Base-by-base conservation (phyloP, 2,888 invertebrate genomes). In the Acrocyrtus sp. region DNA sequence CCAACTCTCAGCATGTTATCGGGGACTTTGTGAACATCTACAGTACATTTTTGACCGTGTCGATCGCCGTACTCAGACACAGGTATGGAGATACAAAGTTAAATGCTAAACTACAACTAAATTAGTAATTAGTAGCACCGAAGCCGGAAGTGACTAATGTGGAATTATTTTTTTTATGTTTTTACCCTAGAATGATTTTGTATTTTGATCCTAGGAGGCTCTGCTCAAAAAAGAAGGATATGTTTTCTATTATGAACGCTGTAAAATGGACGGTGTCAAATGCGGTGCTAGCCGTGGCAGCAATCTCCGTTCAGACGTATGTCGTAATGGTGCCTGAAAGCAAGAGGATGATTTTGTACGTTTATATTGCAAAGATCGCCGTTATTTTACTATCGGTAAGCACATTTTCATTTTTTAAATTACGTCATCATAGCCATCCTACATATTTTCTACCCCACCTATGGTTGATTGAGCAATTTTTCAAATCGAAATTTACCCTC, bases 181-280 rank as follows among this genome's bases (percentile, higher is more conserved):
- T 53, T 27, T 17, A 53, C 24, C 3, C 4, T 12, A 29, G 27
- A 47, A 6, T 47, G 51, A 51, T 21, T 19, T 17, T 51, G 24
- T 21, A 8, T 43, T 19, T 17, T 57, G 17, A 34, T 57, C 10
- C 8, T 27, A 80, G 80, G 47, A 77, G 79, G 3, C 68, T 80
- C 0, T 80, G 80, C 27, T 80, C 77, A 77, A 79, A 80, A 61
- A 79, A 80, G 69, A 80, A 80, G 73, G 80, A 80, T 66, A 78
- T 75, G 48, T 79, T 80, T 54, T 80, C 79, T 21, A 72, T 68
- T 3, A 58, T 67, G 41, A 80, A 80, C 48, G 80, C 77, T 6
- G 39, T 80, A 12, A 80, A 80, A 68, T 80, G 80, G 79, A 74
- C 79, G 29, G 72, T 79, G 17, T 43, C 60, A 29, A 80, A 72